Conservation (phyloP, 1,140 invertebrate species). For the Euborellia annulipes region DNA sequence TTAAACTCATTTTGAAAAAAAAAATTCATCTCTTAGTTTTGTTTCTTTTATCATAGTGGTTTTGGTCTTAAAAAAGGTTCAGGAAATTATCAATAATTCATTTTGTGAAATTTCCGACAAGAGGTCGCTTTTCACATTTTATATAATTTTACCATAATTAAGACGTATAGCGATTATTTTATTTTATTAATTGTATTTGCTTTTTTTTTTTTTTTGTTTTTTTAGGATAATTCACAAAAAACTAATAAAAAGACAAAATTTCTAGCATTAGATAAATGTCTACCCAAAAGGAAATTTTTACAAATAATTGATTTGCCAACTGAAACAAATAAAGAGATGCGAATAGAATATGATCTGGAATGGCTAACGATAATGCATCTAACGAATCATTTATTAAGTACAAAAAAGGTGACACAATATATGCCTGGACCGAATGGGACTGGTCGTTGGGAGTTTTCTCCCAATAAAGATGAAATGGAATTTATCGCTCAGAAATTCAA, state of each 20-base stretch:
- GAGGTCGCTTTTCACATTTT: too few species aligned
- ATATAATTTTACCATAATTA: too few species aligned
- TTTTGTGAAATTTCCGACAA: too few species aligned
- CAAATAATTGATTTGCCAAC: conserved; percentile 41
- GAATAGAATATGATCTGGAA: conserved; percentile 75
- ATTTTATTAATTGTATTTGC: neutral
- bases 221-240: conserved; percentile 21
- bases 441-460: conserved; percentile 59
- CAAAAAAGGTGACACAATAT: conserved; percentile 48
- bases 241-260: conserved; percentile 58
- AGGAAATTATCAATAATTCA: too few species aligned
- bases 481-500: conserved; percentile 46
- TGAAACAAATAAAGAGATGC: conserved; percentile 34
- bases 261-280: conserved; percentile 89
- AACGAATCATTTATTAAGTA: conserved; percentile 76
- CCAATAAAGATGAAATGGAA: conserved; percentile 55
- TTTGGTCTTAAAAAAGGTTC: too few species aligned
- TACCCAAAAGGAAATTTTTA: conserved; percentile 74
- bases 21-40: too few species aligned
- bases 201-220: conserved; percentile 2
- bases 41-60: too few species aligned
- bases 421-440: conserved; percentile 59
- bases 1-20: too few species aligned
- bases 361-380: conserved; percentile 78
- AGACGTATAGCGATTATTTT: neutral